phyloP scores from a whole-genome alignment of 2,888 invertebrate genomes.

The Cremastinae sp. region DNA sequence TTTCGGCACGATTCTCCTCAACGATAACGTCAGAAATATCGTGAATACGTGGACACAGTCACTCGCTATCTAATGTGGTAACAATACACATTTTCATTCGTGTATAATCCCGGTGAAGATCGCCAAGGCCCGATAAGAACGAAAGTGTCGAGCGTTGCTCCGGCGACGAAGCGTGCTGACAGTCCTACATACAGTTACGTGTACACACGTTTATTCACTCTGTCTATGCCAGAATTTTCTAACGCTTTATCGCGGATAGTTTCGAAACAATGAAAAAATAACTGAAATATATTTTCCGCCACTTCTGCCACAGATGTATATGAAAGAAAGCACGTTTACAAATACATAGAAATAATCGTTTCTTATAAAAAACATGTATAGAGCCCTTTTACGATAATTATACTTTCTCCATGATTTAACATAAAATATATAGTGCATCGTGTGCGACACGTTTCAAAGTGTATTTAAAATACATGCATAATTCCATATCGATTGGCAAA shows the following conservation, averaged over 20 bases:
- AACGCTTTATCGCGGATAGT: background rate
- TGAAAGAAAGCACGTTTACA: no score
- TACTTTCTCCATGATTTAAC: no score
- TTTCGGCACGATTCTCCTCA: constrained; percentile 37
- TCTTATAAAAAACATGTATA: no score
- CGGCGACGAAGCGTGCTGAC: constrained; percentile 55
- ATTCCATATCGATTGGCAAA: no score
- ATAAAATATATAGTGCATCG: no score
- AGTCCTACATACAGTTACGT: constrained; percentile 23
- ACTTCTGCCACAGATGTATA: no score
- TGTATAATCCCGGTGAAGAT: constrained; percentile 52
- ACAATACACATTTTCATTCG: constrained; percentile 28
- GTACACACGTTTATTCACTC: constrained; percentile 1
- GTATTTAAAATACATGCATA: no score
- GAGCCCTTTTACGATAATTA: no score
- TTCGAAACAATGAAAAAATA: background rate
- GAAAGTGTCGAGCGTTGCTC: constrained; percentile 60
- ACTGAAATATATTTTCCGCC: no score
- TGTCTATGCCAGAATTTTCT: background rate
- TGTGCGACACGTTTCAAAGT: no score
- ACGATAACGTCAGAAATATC: constrained; percentile 39
- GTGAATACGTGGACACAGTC: background rate
- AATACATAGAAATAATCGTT: no score
- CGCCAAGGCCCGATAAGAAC: constrained; percentile 54
- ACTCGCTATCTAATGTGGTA: background rate